Evolutionary conservation across 2,113 vertebrate species (phyloP).

Genomic region (Micronisus gabar): DNA sequence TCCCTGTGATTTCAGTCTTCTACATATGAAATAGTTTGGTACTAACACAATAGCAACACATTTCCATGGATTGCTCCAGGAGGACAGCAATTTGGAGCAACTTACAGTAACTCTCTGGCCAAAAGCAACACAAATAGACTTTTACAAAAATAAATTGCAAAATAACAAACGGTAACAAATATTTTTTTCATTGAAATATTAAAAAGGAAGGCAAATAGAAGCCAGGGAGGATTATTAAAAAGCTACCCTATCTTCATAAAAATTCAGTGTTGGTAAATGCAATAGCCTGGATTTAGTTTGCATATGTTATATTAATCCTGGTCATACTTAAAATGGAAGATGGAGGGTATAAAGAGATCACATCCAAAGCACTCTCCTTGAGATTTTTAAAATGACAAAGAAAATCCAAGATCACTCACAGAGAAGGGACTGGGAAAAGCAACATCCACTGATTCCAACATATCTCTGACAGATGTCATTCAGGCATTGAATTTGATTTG

Average conservation of each 20-base stretch:
- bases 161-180: constrained; percentile 39
- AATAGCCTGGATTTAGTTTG: constrained; percentile 46
- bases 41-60: constrained; percentile 48
- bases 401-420: background rate
- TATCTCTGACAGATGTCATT: background rate
- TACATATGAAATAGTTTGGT: constrained; percentile 37
- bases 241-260: constrained; percentile 47
- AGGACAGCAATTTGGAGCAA: constrained; percentile 38
- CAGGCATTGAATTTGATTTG: background rate
- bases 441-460: background rate
- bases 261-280: constrained; percentile 47
- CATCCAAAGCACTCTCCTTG: background rate
- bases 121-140: constrained; percentile 46
- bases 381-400: background rate
- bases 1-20: constrained; percentile 46
- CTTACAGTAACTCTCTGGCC: constrained; percentile 33
- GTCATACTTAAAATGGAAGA: constrained; percentile 11
- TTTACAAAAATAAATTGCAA: constrained; percentile 58
- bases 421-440: background rate
- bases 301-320: constrained; percentile 49
- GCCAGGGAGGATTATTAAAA: constrained; percentile 51
- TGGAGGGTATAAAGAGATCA: background rate
- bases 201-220: constrained; percentile 44
- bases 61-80: constrained; percentile 54
- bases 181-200: constrained; percentile 31